Percentiles rank a stretch among this genome's conserved stretches.
These are phyloP conservation scores for Alosa sapidissima DNA, from an alignment of 2,797 vertebrate species.

Conservation along the genomic window DNA sequence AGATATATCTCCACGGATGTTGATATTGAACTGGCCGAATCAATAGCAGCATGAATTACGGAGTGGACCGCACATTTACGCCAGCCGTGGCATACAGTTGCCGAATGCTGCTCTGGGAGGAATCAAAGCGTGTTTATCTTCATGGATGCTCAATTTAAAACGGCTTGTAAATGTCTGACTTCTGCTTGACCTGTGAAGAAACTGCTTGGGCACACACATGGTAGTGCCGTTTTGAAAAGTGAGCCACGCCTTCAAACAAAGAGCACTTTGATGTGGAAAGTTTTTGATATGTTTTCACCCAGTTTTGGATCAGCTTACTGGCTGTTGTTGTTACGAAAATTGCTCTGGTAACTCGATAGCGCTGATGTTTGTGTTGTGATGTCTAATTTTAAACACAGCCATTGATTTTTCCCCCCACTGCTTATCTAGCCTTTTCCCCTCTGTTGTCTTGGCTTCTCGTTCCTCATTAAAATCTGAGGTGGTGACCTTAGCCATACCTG, in stretches of 20 bases:
- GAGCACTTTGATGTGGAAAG: conserved; percentile 33
- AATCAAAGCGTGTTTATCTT: conserved; percentile 52
- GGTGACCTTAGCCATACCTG: conserved; percentile 15
- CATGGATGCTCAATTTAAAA: conserved; percentile 51
- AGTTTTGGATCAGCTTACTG: conserved; percentile 58
- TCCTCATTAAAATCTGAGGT: conserved; percentile 12
- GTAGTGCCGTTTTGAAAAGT: conserved; percentile 47
- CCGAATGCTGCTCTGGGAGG: conserved; percentile 46
- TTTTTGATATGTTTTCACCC: conserved; percentile 8
- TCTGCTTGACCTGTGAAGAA: conserved; percentile 37
- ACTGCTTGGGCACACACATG: conserved; percentile 42
- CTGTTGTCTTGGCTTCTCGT: not conserved
- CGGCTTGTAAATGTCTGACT: conserved; percentile 40
- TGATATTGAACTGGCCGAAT: conserved; percentile 55
- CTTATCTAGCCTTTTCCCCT: conserved; percentile 9
- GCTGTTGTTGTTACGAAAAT: conserved; percentile 37
- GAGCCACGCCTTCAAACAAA: conserved; percentile 37
- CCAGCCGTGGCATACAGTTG: conserved; percentile 41
- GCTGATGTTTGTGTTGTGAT: conserved; percentile 33
- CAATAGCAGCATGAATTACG: conserved; percentile 56
- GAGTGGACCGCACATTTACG: conserved; percentile 42
- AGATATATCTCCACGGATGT: conserved; percentile 36
- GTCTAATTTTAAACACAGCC: conserved; percentile 45
- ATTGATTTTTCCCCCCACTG: conserved; percentile 43
- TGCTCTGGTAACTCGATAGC: conserved; percentile 35